Percentiles rank a stretch among this genome's conserved stretches.
Conservation (phyloP, 1,140 invertebrate genomes). For the Sycophila sp. region DNA sequence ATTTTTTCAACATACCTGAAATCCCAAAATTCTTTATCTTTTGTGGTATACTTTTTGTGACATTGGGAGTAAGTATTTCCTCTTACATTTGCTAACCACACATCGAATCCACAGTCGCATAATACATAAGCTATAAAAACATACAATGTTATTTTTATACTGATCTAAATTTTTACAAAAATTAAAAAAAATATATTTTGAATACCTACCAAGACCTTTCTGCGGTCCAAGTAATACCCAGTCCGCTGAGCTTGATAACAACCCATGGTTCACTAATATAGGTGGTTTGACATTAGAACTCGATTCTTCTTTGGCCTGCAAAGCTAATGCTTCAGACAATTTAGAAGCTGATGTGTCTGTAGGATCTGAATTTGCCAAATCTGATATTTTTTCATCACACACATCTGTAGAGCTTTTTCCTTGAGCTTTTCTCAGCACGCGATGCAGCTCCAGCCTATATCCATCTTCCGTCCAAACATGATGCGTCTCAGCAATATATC, state of each 20-base stretch:
- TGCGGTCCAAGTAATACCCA: constrained; percentile 77
- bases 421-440: constrained; percentile 66
- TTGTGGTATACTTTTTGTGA: constrained; percentile 69
- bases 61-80: constrained; percentile 76
- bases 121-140: constrained; percentile 68
- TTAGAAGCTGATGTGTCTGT: not conserved
- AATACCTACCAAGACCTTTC: constrained; percentile 70
- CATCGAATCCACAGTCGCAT: constrained; percentile 76
- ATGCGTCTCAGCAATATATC: constrained; percentile 75
- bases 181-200: constrained; percentile 3
- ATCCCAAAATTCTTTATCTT: constrained; percentile 70
- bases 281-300: constrained; percentile 57
- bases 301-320: constrained; percentile 22
- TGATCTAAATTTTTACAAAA: not conserved
- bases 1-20: constrained; percentile 60
- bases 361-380: constrained; percentile 1
- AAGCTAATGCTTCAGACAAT: constrained; percentile 16
- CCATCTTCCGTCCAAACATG: constrained; percentile 75
- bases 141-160: constrained; percentile 9
- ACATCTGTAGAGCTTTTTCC: constrained; percentile 25
- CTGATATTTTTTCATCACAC: constrained; percentile 14
- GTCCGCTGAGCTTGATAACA: constrained; percentile 78
- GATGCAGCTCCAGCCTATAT: constrained; percentile 76
- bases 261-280: constrained; percentile 79
- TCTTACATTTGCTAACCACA: constrained; percentile 80